phyloP scores from a whole-genome alignment of 2,797 vertebrate species.

The Pagetopsis macropterus region DNA sequence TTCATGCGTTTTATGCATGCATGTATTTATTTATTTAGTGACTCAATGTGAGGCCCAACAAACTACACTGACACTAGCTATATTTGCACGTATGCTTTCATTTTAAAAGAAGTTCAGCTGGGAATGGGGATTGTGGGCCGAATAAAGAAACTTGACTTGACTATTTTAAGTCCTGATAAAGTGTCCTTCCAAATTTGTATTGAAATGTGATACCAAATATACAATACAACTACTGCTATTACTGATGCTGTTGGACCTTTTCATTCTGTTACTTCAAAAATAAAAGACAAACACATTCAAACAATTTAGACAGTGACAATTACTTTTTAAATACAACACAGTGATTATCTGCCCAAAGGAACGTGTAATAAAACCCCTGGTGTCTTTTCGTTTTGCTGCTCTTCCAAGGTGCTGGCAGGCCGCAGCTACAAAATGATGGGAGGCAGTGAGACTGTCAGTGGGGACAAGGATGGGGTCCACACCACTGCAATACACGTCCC shows the following conservation, averaged over 20 bases:
- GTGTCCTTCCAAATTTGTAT: not conserved
- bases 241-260: not conserved
- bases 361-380: not conserved
- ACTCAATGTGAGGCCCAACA: conserved; percentile 7
- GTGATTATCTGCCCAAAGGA: not conserved
- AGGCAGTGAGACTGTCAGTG: conserved; percentile 90
- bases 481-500: conserved; percentile 88
- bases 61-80: conserved; percentile 3
- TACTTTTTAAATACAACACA: not conserved
- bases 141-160: not conserved
- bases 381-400: conserved; percentile 6
- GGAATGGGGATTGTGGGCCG: not conserved
- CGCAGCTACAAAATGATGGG: conserved; percentile 93
- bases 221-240: not conserved
- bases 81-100: not conserved
- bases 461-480: conserved; percentile 90
- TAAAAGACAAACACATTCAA: not conserved
- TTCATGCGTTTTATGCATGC: conserved; percentile 25
- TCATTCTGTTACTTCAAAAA: not conserved
- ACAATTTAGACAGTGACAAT: not conserved
- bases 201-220: not conserved
- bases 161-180: not conserved
- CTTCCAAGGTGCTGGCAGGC: conserved; percentile 86
- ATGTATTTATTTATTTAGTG: conserved; percentile 21
- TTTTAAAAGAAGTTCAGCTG: not conserved